Conservation (phyloP, 2,797 vertebrate genomes). For the Myripristis murdjan region DNA sequence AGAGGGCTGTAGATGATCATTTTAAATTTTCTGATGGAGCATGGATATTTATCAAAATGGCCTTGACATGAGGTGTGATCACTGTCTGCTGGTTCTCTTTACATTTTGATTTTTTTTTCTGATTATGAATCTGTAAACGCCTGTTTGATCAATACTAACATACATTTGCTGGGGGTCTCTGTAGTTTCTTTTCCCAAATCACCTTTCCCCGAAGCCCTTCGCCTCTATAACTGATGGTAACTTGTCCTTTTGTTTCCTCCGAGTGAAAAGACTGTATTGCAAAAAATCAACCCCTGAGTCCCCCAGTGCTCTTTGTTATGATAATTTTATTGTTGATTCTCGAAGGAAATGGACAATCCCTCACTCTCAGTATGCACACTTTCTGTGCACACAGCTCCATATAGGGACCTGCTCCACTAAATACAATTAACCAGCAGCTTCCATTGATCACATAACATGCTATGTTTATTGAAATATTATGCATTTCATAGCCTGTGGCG, state of each 20-base stretch:
- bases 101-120: conserved; percentile 48
- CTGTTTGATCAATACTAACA: conserved; percentile 75
- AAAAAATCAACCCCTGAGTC: conserved; percentile 77
- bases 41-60: conserved; percentile 20
- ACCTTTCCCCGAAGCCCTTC: conserved; percentile 64
- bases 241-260: conserved; percentile 65
- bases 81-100: conserved; percentile 18
- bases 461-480: conserved; percentile 76
- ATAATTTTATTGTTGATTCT: conserved; percentile 86
- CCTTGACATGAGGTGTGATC: conserved; percentile 30
- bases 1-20: not conserved
- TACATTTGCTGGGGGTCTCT: conserved; percentile 63
- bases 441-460: conserved; percentile 76
- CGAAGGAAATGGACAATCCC: conserved; percentile 81
- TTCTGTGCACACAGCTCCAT: conserved; percentile 81
- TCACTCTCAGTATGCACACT: conserved; percentile 72
- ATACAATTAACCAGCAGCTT: conserved; percentile 69
- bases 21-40: conserved; percentile 11
- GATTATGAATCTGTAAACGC: conserved; percentile 67
- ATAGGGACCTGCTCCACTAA: conserved; percentile 72
- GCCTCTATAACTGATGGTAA: conserved; percentile 59
- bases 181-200: conserved; percentile 61
- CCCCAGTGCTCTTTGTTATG: conserved; percentile 84
- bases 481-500: conserved; percentile 57
- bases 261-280: conserved; percentile 71